These are phyloP conservation scores for Procambarus virginalis DNA, from an alignment of 1,140 invertebrate genomes.

Conservation along the genomic window DNA sequence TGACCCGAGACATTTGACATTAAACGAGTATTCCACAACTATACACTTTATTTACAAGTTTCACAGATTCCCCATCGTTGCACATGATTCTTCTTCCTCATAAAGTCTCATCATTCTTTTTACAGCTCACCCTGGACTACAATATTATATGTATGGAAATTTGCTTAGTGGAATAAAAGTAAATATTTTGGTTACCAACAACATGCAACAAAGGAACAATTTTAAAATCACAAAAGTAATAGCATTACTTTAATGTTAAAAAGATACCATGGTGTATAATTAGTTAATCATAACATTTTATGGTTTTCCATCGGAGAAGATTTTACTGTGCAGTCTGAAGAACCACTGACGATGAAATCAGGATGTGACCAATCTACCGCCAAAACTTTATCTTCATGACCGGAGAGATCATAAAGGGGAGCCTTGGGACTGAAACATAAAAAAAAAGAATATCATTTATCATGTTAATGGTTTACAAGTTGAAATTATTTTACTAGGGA, in stretches of 20 bases:
- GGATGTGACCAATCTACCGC: slow-evolving; percentile 95
- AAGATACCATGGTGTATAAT: neutral
- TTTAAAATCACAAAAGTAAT: neutral
- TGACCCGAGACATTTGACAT: too few species aligned
- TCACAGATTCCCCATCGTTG: too few species aligned
- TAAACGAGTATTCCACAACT: too few species aligned
- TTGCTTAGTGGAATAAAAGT: too few species aligned
- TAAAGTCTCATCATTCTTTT: too few species aligned
- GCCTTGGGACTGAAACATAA: slow-evolving; percentile 84
- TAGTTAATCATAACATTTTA: neutral
- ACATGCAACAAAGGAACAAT: neutral
- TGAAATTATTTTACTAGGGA: too few species aligned
- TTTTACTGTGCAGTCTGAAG: slow-evolving; percentile 93
- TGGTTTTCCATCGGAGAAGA: slow-evolving; percentile 81
- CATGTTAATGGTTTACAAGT: too few species aligned
- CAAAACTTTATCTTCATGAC: slow-evolving; percentile 95
- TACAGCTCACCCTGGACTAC: too few species aligned
- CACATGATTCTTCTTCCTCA: too few species aligned
- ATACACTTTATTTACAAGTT: too few species aligned
- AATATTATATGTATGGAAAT: too few species aligned
- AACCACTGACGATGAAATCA: slow-evolving; percentile 90
- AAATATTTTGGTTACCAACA: neutral
- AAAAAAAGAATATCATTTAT: slow-evolving; percentile 70
- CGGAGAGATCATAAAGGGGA: slow-evolving; percentile 92
- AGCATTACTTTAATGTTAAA: neutral